Evolutionary conservation across 2,113 vertebrate genomes (phyloP), one percentile per base, ranked within the genome.

Genomic region (Lamprotornis superbus): DNA sequence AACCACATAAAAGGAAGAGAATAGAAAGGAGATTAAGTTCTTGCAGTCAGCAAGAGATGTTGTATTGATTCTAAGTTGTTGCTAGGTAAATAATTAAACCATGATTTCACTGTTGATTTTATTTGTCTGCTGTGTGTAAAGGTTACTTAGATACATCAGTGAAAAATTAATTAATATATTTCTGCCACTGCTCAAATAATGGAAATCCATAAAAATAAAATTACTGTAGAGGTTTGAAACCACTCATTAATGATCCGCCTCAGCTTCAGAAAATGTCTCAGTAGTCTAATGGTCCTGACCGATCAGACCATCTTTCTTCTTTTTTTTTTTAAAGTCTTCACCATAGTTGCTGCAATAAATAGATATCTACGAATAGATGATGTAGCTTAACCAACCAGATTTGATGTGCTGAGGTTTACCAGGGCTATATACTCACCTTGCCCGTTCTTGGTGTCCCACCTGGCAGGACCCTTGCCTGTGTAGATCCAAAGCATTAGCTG

Each of bases 151-250:
- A 94, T 68, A 27, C 80, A 94, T 92, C 50, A 47, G 68, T 75
- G 94, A 83, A 96, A 96, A 97, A 94, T 94, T 97, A 98, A 97
- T 97, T 97, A 96, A 92, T 95, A 60, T 85, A 92, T 68, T 87
- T 96, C 59, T 91, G 76, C 69, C 63, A 50, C 39, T 93, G 39
- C 52, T 86, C 50, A 90, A 79, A 91, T 91, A 94, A 84, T 52
- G 63, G 68, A 78, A 90, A 94, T 91, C 74, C 47, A 92, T 96
- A 93, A 88, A 44, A 42, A 92, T 77, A 42, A 80, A 89, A 96
- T 95, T 94, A 76, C 50, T 87, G 18, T 50, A 52, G 82, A 86
- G 80, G 44, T 68, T 76, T 83, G 76, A 81, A 94, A 94, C 35
- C 84, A 40, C 42, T 81, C 79, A 86, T 95, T 95, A 95, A 94